Conservation (phyloP, 2,113 vertebrate species). For the Gila orcuttii region DNA sequence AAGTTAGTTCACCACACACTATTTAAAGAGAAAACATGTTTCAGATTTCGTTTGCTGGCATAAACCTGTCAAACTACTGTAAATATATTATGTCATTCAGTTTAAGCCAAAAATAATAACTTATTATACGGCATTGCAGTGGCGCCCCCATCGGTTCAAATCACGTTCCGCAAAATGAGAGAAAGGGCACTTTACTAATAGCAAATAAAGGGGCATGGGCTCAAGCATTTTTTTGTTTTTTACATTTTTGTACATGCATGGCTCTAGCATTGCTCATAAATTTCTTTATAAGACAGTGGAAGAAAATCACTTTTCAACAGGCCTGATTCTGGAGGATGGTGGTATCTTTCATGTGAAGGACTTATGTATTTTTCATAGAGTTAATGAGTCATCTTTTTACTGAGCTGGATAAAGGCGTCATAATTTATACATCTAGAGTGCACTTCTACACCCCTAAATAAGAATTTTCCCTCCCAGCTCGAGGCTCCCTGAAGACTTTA, state of each 20-base stretch:
- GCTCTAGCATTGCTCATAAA: not conserved
- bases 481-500: slow-evolving; percentile 19
- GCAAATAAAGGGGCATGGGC: too few relatives aligned
- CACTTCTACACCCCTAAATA: slow-evolving; percentile 33
- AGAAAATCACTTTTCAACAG: not conserved
- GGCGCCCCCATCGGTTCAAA: too few relatives aligned
- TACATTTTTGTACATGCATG: too few relatives aligned
- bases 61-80: not conserved
- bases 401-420: not conserved
- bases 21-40: not conserved
- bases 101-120: not conserved
- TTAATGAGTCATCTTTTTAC: slow-evolving; percentile 28
- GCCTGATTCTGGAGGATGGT: not conserved
- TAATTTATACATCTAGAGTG: slow-evolving; percentile 39
- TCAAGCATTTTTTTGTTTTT: too few relatives aligned
- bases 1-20: not conserved
- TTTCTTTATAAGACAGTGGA: not conserved
- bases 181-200: too few relatives aligned
- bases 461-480: slow-evolving; percentile 15
- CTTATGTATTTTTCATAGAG: slow-evolving; percentile 24
- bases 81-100: not conserved
- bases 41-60: not conserved
- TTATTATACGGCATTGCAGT: not conserved
- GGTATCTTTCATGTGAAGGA: slow-evolving; percentile 9
- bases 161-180: too few relatives aligned